Evolutionary conservation across 2,113 vertebrate species (phyloP).

Genomic region (Sapajus apella): DNA sequence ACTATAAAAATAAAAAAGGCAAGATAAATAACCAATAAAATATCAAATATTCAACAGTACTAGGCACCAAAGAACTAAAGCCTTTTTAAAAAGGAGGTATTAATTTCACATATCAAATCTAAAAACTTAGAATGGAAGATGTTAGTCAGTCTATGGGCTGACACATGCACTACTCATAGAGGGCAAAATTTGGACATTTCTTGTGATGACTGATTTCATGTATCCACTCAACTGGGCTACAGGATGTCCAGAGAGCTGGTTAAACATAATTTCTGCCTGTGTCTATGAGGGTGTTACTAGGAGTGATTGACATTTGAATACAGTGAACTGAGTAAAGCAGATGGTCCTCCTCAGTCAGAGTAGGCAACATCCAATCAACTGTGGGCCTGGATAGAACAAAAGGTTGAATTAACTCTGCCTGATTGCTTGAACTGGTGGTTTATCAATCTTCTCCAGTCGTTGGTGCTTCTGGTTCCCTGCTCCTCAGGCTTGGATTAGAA

Average conservation of each 20-base stretch:
- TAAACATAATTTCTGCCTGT: not conserved
- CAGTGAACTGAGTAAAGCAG: not conserved
- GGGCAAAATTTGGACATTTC: not conserved
- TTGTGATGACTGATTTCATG: not conserved
- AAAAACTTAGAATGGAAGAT: not conserved
- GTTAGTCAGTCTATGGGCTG: not conserved
- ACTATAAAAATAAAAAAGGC: not conserved
- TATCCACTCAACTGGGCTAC: not conserved
- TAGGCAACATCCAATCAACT: not conserved
- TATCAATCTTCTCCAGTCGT: not conserved
- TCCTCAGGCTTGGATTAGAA: not conserved
- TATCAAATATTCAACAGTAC: not conserved
- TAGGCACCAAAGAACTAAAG: not conserved
- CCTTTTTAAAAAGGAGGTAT: not conserved
- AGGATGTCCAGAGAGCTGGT: not conserved
- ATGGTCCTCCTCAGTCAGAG: not conserved
- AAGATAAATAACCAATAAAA: not conserved
- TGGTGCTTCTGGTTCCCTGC: not conserved
- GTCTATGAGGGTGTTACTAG: not conserved
- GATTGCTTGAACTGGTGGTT: not conserved
- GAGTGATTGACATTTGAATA: not conserved
- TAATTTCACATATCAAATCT: not conserved
- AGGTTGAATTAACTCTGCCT: not conserved
- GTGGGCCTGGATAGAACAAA: not conserved
- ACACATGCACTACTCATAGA: not conserved